A percentile compares a stretch with the other conserved stretches of the same genome.
Conservation (phyloP, 2,888 invertebrate species). For the Pomacea canaliculata region DNA sequence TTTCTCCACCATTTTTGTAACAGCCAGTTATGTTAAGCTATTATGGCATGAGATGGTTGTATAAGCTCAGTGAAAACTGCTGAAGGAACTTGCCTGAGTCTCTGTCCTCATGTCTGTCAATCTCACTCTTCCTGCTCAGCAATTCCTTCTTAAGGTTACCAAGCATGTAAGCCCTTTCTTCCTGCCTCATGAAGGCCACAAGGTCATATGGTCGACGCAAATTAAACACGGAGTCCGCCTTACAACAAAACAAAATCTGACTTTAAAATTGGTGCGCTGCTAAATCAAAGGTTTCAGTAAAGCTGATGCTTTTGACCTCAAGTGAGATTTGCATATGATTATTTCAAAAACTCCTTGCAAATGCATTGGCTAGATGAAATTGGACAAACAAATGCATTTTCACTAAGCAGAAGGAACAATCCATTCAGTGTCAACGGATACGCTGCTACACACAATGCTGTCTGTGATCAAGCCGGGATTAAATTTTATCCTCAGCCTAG, state of each 20-base stretch:
- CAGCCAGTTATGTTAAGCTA: too few species aligned
- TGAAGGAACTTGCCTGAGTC: conserved; percentile 72
- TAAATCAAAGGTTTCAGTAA: neutral
- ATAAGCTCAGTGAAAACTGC: too few species aligned
- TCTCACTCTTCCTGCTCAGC: conserved; percentile 75
- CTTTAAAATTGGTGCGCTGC: neutral
- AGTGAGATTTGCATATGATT: neutral
- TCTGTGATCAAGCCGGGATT: too few species aligned
- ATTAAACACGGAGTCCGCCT: conserved; percentile 82
- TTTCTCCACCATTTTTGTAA: too few species aligned
- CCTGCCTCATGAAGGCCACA: conserved; percentile 82
- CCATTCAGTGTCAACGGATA: too few species aligned
- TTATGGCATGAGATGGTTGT: too few species aligned
- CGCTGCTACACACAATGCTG: too few species aligned
- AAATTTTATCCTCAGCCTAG: too few species aligned
- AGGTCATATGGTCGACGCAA: conserved; percentile 81
- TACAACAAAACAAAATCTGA: conserved; percentile 55
- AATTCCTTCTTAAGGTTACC: conserved; percentile 76
- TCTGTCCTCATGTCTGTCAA: conserved; percentile 75
- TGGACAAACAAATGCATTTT: too few species aligned
- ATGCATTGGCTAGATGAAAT: too few species aligned
- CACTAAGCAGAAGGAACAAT: too few species aligned
- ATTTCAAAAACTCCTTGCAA: too few species aligned
- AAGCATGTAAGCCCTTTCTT: conserved; percentile 73
- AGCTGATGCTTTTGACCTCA: neutral